Evolutionary conservation across 2,113 vertebrate species (phyloP).

Genomic region (Scortum barcoo): DNA sequence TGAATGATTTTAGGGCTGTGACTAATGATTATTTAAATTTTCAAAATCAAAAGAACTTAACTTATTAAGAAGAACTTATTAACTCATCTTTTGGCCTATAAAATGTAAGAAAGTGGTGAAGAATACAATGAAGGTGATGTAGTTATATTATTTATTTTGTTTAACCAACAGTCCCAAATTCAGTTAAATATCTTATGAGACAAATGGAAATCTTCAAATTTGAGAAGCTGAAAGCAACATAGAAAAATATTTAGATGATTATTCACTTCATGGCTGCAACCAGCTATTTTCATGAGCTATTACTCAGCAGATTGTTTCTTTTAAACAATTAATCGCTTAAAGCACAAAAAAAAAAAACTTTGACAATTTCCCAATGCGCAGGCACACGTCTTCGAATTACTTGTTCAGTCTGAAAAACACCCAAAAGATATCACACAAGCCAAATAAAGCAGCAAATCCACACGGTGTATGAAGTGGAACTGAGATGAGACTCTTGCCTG

Average conservation of each 20-base stretch:
- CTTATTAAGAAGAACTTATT: too few relatives aligned
- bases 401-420: background rate
- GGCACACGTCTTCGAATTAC: too few relatives aligned
- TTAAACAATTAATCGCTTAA: too few relatives aligned
- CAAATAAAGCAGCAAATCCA: background rate
- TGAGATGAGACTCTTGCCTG: background rate
- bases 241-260: background rate
- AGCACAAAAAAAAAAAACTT: too few relatives aligned
- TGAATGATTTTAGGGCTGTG: background rate
- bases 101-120: background rate
- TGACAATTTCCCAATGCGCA: too few relatives aligned
- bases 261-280: background rate
- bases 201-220: background rate
- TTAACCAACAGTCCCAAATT: background rate
- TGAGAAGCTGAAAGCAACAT: background rate
- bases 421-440: background rate
- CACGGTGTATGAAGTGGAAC: background rate
- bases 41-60: background rate
- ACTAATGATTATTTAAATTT: background rate
- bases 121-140: background rate
- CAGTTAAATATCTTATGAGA: background rate
- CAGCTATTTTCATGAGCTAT: background rate
- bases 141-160: background rate
- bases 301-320: background rate
- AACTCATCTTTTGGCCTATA: background rate